These are phyloP conservation scores for Xenentodon cancila DNA, from an alignment of 2,797 vertebrate species.

Conservation along the genomic window DNA sequence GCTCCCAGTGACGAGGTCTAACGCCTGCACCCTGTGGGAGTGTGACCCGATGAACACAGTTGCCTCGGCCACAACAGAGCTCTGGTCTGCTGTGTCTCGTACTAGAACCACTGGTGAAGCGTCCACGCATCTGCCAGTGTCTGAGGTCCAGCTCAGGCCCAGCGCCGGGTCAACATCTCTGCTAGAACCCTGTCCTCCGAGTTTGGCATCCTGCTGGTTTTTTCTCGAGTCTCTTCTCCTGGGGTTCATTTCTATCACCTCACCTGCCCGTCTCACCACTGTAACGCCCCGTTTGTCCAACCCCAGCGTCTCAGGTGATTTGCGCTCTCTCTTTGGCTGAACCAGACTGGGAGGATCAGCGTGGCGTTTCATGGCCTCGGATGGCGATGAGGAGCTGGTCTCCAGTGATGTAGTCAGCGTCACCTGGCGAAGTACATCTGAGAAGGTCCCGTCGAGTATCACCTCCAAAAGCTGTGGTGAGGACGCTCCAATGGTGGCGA, in stretches of 20 bases:
- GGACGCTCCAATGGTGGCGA: slow-evolving; percentile 71
- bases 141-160: slow-evolving; percentile 86
- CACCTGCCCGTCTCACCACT: slow-evolving; percentile 70
- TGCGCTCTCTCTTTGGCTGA: slow-evolving; percentile 53
- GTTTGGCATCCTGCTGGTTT: neutral
- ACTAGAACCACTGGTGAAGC: slow-evolving; percentile 90
- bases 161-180: slow-evolving; percentile 56
- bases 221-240: neutral
- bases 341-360: neutral
- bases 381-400: slow-evolving; percentile 7
- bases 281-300: slow-evolving; percentile 15
- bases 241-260: slow-evolving; percentile 45
- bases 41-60: slow-evolving; percentile 92
- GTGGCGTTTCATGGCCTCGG: slow-evolving; percentile 35
- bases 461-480: slow-evolving; percentile 87
- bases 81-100: slow-evolving; percentile 2
- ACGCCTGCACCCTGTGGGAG: slow-evolving; percentile 89
- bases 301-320: slow-evolving; percentile 1
- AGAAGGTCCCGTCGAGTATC: slow-evolving; percentile 84
- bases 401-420: slow-evolving; percentile 27
- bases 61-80: slow-evolving; percentile 17
- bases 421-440: slow-evolving; percentile 83
- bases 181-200: neutral
- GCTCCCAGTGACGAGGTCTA: slow-evolving; percentile 84
- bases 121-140: slow-evolving; percentile 93